Base-by-base conservation (phyloP, 2,797 vertebrate species). In the Labroides dimidiatus region DNA sequence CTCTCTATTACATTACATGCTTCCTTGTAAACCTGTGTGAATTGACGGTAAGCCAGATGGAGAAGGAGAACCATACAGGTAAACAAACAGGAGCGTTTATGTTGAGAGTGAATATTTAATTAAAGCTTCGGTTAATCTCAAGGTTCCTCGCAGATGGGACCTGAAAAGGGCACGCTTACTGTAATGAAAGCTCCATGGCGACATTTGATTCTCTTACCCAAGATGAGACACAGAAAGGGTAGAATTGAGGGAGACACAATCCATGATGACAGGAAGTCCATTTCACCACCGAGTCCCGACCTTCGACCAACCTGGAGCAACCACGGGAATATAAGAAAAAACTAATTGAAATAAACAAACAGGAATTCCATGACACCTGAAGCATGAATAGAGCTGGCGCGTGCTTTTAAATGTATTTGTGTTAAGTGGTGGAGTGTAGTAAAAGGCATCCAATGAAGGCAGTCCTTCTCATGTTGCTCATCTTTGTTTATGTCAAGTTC, bases 151-250 rank as follows among this genome's bases (percentile, higher is more conserved):
- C 9, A 45, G 62, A 81, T 61, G 24, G 48, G 58, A 70, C 66
- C 64, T 84, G 71, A 85, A 84, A 84, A 88, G 77, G 80, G 78
- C 77, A 78, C 42, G 43, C 75, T 72, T 74, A 57, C 64, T 54
- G 62, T 70, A 80, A 75, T 52, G 61, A 76, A 51, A 65, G 65
- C 69, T 79, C 45, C 14, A 37, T 45, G 10, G 64, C 76, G 78
- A 81, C 76, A 86, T 84, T 78, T 80, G 78, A 80, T 72, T 78
- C 63, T 81, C 91, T 93, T 88, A 95, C 92, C 92, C 74, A 64
- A 84, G 58, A 91, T 81, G 71, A 90, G 58, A 75, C 79, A 73
- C 24, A 91, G 75, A 73, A 91, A 80, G 55, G 84, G 85, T 66
- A 89, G 75, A 61, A 73, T 63, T 37, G 69, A 86, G 75, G 77